phyloP scores from a whole-genome alignment of 2,113 vertebrate species.

The Oceanites oceanicus region DNA sequence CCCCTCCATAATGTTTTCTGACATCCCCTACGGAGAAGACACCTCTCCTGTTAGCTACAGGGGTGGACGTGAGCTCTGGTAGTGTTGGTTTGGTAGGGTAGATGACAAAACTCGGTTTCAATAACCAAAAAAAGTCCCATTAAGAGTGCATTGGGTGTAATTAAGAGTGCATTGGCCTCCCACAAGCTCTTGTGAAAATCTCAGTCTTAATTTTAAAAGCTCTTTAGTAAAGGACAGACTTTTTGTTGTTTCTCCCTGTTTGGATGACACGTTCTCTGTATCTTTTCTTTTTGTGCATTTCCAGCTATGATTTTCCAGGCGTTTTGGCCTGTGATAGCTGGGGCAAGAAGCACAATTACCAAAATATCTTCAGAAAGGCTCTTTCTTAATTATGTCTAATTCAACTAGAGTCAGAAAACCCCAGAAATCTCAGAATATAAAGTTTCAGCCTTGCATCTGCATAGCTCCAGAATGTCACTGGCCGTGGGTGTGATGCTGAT shows the following conservation, averaged over 20 bases:
- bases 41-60: neutral
- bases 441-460: neutral
- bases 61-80: neutral
- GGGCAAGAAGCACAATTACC: neutral
- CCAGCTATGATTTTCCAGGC: neutral
- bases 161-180: neutral
- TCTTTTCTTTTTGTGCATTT: neutral
- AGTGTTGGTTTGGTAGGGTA: neutral
- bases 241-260: neutral
- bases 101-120: neutral
- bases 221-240: neutral
- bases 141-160: neutral
- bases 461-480: neutral
- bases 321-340: neutral
- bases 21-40: too few species aligned
- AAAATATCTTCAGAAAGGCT: neutral
- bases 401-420: neutral
- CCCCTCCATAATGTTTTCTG: neutral
- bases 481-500: neutral
- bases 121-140: neutral
- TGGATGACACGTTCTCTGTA: accelerated
- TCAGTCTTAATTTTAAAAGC: neutral
- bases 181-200: neutral
- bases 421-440: neutral
- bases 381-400: neutral